phyloP scores from a whole-genome alignment of 37 sponge, comb jelly and placozoan genomes.

The Agelas oroides region DNA sequence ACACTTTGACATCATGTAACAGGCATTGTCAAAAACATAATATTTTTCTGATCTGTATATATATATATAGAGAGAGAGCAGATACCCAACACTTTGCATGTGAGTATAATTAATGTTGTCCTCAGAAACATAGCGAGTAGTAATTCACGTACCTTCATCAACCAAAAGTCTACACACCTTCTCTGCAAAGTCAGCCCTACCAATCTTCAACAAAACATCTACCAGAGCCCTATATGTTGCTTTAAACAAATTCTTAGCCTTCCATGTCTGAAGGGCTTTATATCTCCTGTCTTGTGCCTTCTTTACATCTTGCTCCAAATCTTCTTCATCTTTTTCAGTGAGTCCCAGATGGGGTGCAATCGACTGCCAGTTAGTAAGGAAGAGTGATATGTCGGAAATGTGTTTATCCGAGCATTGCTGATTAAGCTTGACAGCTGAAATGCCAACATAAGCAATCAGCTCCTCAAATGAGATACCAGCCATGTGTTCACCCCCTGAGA shows the following conservation, averaged over 20 bases:
- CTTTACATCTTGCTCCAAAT: not conserved
- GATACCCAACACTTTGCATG: too few species aligned
- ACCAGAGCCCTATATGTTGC: not conserved
- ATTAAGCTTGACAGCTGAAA: too few species aligned
- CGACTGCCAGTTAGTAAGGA: not conserved
- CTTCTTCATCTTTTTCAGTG: not conserved
- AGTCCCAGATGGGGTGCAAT: not conserved
- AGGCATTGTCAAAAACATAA: too few species aligned
- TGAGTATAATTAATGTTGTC: too few species aligned
- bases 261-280: not conserved
- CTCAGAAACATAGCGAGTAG: too few species aligned
- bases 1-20: too few species aligned
- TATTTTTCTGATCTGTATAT: too few species aligned
- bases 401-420: not conserved
- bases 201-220: not conserved
- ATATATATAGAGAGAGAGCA: too few species aligned
- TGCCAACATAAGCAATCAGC: too few species aligned
- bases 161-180: not conserved
- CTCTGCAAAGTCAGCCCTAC: not conserved
- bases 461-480: too few species aligned
- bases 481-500: too few species aligned
- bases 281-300: not conserved
- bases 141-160: too few species aligned
- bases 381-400: not conserved
- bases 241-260: not conserved